Conservation (phyloP, 2,797 vertebrate genomes). For the Ctenopoma kingsleyae region DNA sequence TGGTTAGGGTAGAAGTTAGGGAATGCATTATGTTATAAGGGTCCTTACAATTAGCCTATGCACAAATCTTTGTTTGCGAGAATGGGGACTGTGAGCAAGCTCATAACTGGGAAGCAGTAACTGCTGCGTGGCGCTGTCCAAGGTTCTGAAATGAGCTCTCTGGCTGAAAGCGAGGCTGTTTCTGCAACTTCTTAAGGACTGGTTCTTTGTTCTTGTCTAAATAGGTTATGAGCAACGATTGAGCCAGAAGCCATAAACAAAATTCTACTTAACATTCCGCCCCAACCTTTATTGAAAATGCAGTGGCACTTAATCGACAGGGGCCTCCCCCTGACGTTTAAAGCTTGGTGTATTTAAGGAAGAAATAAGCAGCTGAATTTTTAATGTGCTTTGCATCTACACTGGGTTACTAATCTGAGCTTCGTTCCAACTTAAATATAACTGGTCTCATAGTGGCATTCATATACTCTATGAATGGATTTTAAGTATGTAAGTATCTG, state of each 20-base stretch:
- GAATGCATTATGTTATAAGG: not conserved
- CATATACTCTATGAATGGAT: not conserved
- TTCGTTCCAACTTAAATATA: constrained; percentile 9
- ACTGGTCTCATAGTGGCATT: not conserved
- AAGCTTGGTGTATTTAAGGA: constrained; percentile 55
- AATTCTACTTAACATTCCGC: constrained; percentile 28
- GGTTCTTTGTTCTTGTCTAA: not conserved
- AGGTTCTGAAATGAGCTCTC: constrained; percentile 57
- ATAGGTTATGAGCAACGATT: constrained; percentile 17
- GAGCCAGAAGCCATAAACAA: constrained; percentile 4
- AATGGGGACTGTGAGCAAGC: not conserved
- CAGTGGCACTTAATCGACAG: constrained; percentile 45
- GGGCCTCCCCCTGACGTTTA: constrained; percentile 38
- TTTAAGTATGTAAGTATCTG: not conserved
- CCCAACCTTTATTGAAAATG: constrained; percentile 42
- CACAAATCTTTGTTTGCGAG: not conserved
- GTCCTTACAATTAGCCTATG: not conserved
- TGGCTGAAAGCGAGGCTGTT: not conserved
- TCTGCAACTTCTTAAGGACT: constrained; percentile 1
- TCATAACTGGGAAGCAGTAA: not conserved
- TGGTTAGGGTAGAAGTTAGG: not conserved
- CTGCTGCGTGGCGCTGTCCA: constrained; percentile 50
- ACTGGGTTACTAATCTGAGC: constrained; percentile 34
- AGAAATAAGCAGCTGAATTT: constrained; percentile 62
- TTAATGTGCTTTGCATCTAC: constrained; percentile 56